Percentiles rank a stretch among this genome's conserved stretches.
Evolutionary conservation across 30 jellyfish, hydroid and myxozoan genomes (phyloP).

Genomic region (Clytia hemisphaerica): DNA sequence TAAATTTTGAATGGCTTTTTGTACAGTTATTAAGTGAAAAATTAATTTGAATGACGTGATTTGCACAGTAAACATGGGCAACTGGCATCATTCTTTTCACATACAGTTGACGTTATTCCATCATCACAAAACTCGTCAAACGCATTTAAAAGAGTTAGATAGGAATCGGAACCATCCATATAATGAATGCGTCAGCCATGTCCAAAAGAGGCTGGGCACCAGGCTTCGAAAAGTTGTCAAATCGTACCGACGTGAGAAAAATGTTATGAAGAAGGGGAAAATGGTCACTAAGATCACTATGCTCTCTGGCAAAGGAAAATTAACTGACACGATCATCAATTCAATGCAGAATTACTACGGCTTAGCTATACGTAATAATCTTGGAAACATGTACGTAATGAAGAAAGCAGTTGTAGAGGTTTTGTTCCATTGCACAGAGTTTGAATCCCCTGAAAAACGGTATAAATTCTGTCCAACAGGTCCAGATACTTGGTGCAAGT

Average conservation of each 20-base stretch:
- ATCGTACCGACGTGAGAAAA: neutral
- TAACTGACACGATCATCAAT: slow-evolving; percentile 24
- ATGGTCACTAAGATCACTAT: neutral
- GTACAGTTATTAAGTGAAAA: too few relatives aligned
- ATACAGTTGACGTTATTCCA: too few relatives aligned
- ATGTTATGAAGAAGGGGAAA: too few relatives aligned
- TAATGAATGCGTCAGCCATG: slow-evolving; percentile 31
- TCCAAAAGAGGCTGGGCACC: slow-evolving; percentile 18
- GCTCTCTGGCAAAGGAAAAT: slow-evolving; percentile 24
- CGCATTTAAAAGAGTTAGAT: too few relatives aligned
- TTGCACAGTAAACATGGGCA: too few relatives aligned
- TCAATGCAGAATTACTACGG: slow-evolving; percentile 29
- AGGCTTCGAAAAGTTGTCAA: slow-evolving; percentile 2
- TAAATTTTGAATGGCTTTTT: too few relatives aligned
- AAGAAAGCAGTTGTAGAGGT: slow-evolving; percentile 20
- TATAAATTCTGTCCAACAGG: slow-evolving; percentile 8
- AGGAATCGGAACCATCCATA: too few relatives aligned
- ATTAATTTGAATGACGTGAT: too few relatives aligned
- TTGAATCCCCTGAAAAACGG: neutral
- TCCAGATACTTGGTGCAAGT: neutral
- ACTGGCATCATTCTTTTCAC: too few relatives aligned
- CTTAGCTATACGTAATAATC: slow-evolving; percentile 26
- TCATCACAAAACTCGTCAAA: too few relatives aligned
- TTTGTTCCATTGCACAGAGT: slow-evolving; percentile 15
- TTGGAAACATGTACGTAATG: slow-evolving; percentile 15